Evolutionary conservation across 2,113 vertebrate genomes (phyloP).

Genomic region (Numida meleagris): DNA sequence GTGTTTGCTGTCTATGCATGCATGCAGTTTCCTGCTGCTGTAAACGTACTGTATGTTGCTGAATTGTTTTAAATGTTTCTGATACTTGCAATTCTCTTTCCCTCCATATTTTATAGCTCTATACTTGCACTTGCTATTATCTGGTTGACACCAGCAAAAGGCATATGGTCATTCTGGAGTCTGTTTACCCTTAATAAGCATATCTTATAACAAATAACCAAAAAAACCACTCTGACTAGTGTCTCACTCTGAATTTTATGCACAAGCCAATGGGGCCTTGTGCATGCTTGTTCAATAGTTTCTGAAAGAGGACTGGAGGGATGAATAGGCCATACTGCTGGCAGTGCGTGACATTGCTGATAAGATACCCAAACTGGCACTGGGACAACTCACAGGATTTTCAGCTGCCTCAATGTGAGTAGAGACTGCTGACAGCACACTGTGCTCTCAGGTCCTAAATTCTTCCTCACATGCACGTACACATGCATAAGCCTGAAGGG

Average conservation of each 20-base stretch:
- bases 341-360: too few relatives aligned
- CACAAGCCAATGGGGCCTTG: background rate
- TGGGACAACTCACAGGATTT: background rate
- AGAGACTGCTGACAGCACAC: background rate
- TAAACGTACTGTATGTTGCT: background rate
- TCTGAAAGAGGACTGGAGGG: background rate
- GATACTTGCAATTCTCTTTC: background rate
- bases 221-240: background rate
- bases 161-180: background rate
- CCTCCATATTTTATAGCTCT: background rate
- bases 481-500: background rate
- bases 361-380: background rate
- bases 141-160: background rate
- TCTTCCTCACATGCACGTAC: background rate
- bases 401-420: background rate
- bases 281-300: background rate
- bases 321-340: too few relatives aligned
- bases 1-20: too few relatives aligned
- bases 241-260: background rate
- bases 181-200: background rate
- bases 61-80: background rate
- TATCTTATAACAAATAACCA: background rate
- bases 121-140: background rate
- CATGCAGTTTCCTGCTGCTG: background rate
- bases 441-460: background rate